Evolutionary conservation across 2,888 invertebrate species (phyloP), one percentile per base, ranked within the genome.

Genomic region (Macrosiphum euphorbiae): DNA sequence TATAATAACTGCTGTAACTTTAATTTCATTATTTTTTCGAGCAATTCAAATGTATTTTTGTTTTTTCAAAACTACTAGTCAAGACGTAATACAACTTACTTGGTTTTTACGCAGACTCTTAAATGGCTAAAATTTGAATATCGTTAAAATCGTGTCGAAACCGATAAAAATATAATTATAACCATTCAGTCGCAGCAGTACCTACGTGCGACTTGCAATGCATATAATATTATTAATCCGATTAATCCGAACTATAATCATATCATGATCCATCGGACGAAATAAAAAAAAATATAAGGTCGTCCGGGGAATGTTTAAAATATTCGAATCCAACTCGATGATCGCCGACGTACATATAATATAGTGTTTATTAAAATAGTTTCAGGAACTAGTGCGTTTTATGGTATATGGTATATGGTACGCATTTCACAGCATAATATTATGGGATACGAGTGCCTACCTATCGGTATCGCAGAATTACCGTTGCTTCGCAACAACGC

Each of bases 381-480:
- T 90, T 35, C 67, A 35, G 26, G 35, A 50, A 61, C 26, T 5
- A 24, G n/a, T 47, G 35, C 35, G 67, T 90, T 67, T 50, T 20
- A 90, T 35, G n/a, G 47, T 52, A 52, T 26, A 26, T 26, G 8
- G 58, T 8, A 26, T 44, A 67, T n/a, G n/a, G 67, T 47, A 24
- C 50, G n/a, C n/a, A 47, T 35, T 78, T 78, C 8, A 16, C 41
- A 50, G 52, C 52, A 47, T 16, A 44, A 47, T 16, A 89, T 16
- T 16, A 89, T 16, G 10, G 10, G 47, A 5, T 67, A 67, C 10
- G 50, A 47, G 44, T n/a, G n/a, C 44, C 44, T 61, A 61, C 20
- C 55, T 90, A 87, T n/a, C 50, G 26, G 35, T 90, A 90, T 67
- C 47, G 58, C 26, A 90, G 35, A 90, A 91, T 84, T 84, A 84